These are phyloP conservation scores for Sicus ferrugineus DNA, from an alignment of 2,888 invertebrate genomes.

Conservation along the genomic window DNA sequence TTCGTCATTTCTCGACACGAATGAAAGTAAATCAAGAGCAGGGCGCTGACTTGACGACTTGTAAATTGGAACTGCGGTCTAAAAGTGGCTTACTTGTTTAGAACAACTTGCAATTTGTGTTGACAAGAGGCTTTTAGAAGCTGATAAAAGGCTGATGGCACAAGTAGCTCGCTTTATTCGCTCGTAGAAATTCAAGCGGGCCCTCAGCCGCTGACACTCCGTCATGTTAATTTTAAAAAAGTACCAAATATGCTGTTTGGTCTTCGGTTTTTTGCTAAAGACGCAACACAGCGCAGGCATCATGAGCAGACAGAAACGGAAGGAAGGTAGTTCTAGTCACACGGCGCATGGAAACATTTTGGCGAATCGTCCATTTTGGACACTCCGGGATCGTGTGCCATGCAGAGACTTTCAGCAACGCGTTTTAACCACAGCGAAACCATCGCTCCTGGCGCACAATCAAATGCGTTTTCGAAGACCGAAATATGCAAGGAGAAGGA, in stretches of 20 bases:
- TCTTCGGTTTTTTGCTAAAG: neutral
- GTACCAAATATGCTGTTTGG: neutral
- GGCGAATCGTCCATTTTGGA: slow-evolving; percentile 55
- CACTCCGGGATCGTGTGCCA: slow-evolving; percentile 52
- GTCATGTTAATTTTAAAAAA: neutral
- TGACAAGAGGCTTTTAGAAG: no score
- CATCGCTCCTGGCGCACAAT: neutral
- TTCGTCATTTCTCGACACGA: no score
- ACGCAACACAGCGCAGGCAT: neutral
- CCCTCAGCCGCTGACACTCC: neutral
- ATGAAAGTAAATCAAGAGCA: no score
- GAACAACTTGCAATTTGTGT: no score
- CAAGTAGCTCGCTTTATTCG: neutral
- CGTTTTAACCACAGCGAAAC: slow-evolving; percentile 7
- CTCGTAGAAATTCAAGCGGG: neutral
- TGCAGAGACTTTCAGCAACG: slow-evolving; percentile 28
- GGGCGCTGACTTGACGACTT: no score
- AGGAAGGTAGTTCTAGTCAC: no score
- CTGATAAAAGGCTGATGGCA: no score
- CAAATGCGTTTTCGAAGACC: no score
- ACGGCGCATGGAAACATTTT: slow-evolving; percentile 36
- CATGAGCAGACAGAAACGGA: neutral
- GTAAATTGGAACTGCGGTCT: no score
- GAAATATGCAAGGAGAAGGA: neutral
- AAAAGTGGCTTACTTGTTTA: no score